These are phyloP conservation scores for Sinella curviseta DNA, from an alignment of 1,140 invertebrate genomes.

Conservation along the genomic window DNA sequence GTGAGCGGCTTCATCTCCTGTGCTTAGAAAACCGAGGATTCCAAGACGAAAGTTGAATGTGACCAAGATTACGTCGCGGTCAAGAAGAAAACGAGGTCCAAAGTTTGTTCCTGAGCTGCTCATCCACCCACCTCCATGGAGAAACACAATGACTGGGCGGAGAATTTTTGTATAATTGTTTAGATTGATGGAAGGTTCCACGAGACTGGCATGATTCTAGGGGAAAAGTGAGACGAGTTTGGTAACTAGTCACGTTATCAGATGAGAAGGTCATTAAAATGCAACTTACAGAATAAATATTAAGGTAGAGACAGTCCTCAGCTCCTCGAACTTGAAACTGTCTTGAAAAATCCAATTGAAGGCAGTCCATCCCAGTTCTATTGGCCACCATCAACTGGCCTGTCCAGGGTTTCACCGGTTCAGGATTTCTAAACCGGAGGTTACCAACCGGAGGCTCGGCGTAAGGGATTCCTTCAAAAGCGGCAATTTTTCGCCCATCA, in stretches of 20 bases:
- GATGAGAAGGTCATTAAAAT: background rate
- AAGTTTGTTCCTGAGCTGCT: background rate
- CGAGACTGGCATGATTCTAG: background rate
- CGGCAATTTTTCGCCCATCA: background rate
- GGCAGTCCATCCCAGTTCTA: background rate
- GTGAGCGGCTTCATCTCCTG: background rate
- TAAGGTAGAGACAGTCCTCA: constrained; percentile 4
- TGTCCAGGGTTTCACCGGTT: background rate
- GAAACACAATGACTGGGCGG: background rate
- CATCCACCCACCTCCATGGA: constrained; percentile 14
- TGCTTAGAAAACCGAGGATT: background rate
- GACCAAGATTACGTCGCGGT: background rate
- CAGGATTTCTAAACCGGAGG: background rate
- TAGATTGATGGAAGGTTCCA: no score
- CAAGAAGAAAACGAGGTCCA: background rate
- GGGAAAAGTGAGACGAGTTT: background rate
- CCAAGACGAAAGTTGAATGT: constrained; percentile 1
- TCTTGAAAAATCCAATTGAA: background rate
- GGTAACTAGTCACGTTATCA: background rate
- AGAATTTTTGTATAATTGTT: background rate
- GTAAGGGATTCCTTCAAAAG: constrained; percentile 1
- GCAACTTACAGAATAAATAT: background rate
- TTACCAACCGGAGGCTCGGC: background rate
- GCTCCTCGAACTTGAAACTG: background rate
- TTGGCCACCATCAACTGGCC: background rate